These are phyloP conservation scores for Hyperoodon ampullatus DNA, from an alignment of 2,113 vertebrate genomes.

Conservation along the genomic window DNA sequence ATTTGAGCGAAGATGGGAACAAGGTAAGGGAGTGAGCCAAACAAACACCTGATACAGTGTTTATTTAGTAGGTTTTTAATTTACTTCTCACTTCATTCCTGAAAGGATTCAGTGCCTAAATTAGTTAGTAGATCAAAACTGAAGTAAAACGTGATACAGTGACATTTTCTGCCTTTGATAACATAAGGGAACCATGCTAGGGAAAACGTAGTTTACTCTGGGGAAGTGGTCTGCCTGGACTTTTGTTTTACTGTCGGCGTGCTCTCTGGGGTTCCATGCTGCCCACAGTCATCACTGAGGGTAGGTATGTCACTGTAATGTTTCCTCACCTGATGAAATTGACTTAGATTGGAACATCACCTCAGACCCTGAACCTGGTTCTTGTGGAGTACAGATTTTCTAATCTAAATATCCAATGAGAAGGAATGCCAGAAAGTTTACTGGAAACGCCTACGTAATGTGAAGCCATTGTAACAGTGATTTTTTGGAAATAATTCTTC, in stretches of 20 bases:
- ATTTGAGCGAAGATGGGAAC: background rate
- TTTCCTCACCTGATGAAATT: background rate
- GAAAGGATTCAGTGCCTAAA: background rate
- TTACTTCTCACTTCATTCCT: background rate
- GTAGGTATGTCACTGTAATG: background rate
- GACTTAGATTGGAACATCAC: background rate
- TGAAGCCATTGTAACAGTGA: background rate
- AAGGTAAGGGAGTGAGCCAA: background rate
- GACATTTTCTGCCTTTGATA: background rate
- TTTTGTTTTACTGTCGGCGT: background rate
- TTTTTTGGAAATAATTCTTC: constrained; percentile 3
- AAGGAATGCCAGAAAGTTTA: background rate
- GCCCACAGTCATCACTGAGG: background rate
- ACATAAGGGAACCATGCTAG: background rate
- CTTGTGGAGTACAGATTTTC: background rate
- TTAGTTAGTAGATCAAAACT: background rate
- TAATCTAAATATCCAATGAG: background rate
- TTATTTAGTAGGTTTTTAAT: background rate
- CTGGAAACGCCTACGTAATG: background rate
- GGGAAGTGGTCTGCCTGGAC: background rate
- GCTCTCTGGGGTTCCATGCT: background rate
- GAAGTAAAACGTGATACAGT: background rate
- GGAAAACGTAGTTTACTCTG: background rate
- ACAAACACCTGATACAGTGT: background rate
- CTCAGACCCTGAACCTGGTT: background rate